phyloP scores from a whole-genome alignment of 2,797 vertebrate genomes.

The Podargus strigoides region DNA sequence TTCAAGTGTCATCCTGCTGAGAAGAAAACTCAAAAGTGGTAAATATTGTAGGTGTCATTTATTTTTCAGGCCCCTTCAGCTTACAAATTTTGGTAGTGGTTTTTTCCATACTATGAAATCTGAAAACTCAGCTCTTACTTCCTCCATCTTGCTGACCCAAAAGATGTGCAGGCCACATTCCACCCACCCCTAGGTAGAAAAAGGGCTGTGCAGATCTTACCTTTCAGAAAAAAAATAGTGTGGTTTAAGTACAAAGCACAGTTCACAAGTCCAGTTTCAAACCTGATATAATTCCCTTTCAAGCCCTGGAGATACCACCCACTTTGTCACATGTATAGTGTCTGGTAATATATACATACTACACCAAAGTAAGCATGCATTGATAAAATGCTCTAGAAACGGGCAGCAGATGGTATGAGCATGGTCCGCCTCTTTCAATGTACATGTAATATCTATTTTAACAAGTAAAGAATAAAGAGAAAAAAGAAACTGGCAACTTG shows the following conservation, averaged over 20 bases:
- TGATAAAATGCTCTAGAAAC: background rate
- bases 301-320: background rate
- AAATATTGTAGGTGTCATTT: slow-evolving; percentile 19
- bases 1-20: background rate
- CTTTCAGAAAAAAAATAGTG: background rate
- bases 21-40: background rate
- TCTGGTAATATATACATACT: background rate
- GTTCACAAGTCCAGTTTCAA: background rate
- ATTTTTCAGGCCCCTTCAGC: background rate
- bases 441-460: background rate
- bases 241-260: background rate
- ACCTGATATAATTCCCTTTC: background rate
- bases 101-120: background rate
- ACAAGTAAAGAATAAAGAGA: background rate
- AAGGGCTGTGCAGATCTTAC: background rate
- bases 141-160: background rate
- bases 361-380: background rate
- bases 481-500: background rate
- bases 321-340: background rate
- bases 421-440: background rate
- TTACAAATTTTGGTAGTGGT: background rate
- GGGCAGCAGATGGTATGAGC: background rate
- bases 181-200: background rate
- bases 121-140: background rate
- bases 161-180: background rate